Conservation (phyloP, 1,140 invertebrate genomes). For the Popillia japonica region DNA sequence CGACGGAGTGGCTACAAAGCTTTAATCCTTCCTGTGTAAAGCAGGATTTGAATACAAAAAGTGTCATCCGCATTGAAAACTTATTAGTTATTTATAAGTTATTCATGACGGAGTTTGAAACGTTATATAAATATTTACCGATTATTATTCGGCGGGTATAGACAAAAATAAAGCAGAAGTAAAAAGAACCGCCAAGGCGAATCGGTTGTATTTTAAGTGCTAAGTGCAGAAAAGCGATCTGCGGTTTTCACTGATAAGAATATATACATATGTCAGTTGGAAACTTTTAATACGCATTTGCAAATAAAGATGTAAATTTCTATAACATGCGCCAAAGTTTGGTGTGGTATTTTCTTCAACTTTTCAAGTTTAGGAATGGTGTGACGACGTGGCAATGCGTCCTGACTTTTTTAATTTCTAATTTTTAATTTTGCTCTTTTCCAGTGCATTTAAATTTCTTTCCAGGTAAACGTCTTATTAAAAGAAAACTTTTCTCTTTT, state of each 20-base stretch:
- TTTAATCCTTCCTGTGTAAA: constrained; percentile 47
- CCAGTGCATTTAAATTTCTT: constrained; percentile 25
- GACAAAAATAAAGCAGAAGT: constrained; percentile 22
- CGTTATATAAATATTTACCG: constrained; percentile 42
- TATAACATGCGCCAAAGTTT: constrained; percentile 38
- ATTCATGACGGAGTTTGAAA: constrained; percentile 40
- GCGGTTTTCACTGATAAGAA: constrained; percentile 38
- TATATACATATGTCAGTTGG: constrained; percentile 38
- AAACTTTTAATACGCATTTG: constrained; percentile 43
- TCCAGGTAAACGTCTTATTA: constrained; percentile 16
- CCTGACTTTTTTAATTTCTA: constrained; percentile 41
- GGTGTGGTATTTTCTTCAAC: constrained; percentile 12
- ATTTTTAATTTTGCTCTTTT: constrained; percentile 43
- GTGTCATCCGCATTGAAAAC: constrained; percentile 41
- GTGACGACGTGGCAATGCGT: neutral
- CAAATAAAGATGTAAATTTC: constrained; percentile 49
- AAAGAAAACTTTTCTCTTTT: constrained; percentile 27
- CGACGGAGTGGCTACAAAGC: constrained; percentile 38
- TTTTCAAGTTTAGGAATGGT: constrained; percentile 26
- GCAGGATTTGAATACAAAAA: constrained; percentile 47
- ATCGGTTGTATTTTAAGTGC: constrained; percentile 38
- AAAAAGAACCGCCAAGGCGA: constrained; percentile 30
- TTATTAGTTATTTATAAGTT: constrained; percentile 43
- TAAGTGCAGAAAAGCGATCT: constrained; percentile 43
- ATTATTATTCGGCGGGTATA: constrained; percentile 31